These are phyloP conservation scores for Egretta garzetta DNA, from an alignment of 2,113 vertebrate genomes.

Conservation along the genomic window DNA sequence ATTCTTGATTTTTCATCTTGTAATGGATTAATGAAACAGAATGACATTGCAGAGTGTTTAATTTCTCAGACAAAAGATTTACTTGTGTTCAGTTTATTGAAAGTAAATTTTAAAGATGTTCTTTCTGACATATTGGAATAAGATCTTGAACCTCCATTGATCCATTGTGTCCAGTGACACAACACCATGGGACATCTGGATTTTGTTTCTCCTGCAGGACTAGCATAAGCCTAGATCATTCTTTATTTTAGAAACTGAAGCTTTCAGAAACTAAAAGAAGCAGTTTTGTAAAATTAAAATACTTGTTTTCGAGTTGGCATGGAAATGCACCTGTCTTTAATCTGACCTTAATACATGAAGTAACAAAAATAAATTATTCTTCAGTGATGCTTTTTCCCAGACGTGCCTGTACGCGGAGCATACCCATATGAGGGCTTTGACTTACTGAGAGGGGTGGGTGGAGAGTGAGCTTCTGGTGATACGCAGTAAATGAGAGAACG, in stretches of 20 bases:
- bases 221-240: not conserved
- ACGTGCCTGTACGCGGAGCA: fast-evolving
- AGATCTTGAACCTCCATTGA: not conserved
- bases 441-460: not conserved
- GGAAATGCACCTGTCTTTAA: not conserved
- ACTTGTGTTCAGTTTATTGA: not conserved
- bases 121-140: not conserved
- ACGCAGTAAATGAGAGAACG: not conserved
- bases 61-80: not conserved
- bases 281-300: not conserved
- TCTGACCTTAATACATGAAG: not conserved
- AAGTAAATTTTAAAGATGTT: not conserved
- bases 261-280: not conserved
- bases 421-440: not conserved
- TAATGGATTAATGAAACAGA: not conserved
- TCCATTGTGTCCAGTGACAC: not conserved
- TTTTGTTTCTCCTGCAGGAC: not conserved
- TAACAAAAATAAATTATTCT: not conserved
- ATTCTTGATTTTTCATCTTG: not conserved
- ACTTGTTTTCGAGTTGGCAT: not conserved
- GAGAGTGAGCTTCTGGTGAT: not conserved
- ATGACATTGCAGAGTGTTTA: not conserved
- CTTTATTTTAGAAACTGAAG: not conserved
- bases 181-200: not conserved
- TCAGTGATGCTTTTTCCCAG: not conserved